A percentile compares a stretch with the other conserved stretches of the same genome.
Conservation (phyloP, 1,140 invertebrate genomes). For the Euwallacea fornicatus region DNA sequence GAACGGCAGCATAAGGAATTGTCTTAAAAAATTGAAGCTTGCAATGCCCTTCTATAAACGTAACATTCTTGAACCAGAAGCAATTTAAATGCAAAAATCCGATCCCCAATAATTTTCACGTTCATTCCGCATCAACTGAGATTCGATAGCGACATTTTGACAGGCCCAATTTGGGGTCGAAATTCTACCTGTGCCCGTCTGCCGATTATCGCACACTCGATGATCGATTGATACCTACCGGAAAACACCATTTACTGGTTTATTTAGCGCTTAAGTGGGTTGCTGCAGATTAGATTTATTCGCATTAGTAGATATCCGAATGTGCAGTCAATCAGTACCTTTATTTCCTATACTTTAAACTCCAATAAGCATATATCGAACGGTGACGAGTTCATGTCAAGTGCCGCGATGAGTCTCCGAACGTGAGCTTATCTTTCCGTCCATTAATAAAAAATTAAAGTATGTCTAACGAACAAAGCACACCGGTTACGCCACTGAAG, state of each 20-base stretch:
- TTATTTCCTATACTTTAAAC: too few relatives aligned
- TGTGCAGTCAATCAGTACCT: too few relatives aligned
- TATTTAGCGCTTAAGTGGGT: conserved; percentile 32
- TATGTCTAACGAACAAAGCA: background rate
- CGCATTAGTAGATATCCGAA: background rate
- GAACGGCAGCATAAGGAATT: too few relatives aligned
- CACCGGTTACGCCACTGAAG: background rate
- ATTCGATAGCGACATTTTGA: conserved; percentile 32
- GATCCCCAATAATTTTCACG: conserved; percentile 5
- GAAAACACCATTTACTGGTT: conserved; percentile 35
- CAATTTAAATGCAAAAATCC: too few relatives aligned
- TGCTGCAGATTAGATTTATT: conserved; percentile 21
- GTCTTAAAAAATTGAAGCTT: background rate
- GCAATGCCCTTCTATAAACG: background rate
- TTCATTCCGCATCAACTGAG: conserved; percentile 25
- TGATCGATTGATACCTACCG: conserved; percentile 33
- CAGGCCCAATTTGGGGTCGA: conserved; percentile 25
- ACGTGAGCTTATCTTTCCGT: background rate
- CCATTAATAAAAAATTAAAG: background rate
- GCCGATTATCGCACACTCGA: conserved; percentile 19
- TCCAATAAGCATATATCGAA: too few relatives aligned
- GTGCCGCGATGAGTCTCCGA: background rate
- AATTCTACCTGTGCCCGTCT: conserved; percentile 27
- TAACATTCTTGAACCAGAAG: too few relatives aligned
- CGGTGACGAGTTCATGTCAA: background rate